Percentiles rank a stretch among this genome's conserved stretches.
These are phyloP conservation scores for Drosophila birchii DNA, from an alignment of 2,888 invertebrate species.

Conservation along the genomic window DNA sequence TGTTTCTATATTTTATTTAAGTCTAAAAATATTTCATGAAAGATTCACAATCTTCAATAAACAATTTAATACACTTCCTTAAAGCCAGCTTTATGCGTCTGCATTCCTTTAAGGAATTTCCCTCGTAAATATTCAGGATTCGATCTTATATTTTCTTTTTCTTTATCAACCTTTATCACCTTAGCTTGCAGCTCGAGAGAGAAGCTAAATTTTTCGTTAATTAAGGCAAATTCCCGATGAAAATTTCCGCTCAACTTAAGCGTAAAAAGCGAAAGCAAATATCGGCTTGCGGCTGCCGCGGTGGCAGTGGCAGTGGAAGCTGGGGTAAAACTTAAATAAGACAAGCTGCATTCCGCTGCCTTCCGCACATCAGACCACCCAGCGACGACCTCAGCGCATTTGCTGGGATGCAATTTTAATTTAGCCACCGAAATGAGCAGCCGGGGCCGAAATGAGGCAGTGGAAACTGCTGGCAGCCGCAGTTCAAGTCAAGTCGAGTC, in stretches of 20 bases:
- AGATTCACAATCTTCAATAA: too few relatives aligned
- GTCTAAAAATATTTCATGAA: too few relatives aligned
- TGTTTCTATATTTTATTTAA: too few relatives aligned
- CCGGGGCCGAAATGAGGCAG: conserved; percentile 34
- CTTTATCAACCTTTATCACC: neutral
- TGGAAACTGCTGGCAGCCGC: conserved; percentile 4
- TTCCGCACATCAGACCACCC: conserved; percentile 22
- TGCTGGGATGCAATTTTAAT: conserved; percentile 75
- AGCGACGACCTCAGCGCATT: conserved; percentile 46
- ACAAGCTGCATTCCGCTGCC: conserved; percentile 20
- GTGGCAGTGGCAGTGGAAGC: conserved; percentile 10
- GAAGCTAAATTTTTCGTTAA: conserved; percentile 32
- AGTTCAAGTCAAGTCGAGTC: conserved; percentile 20
- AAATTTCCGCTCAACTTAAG: conserved; percentile 29
- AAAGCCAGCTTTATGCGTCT: too few relatives aligned
- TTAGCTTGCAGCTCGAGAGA: neutral
- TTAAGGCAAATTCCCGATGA: conserved; percentile 39
- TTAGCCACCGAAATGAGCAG: conserved; percentile 65
- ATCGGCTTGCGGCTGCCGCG: conserved; percentile 35
- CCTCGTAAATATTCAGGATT: neutral
- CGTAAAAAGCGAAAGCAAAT: conserved; percentile 43
- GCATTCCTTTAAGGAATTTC: neutral
- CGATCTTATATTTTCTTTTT: neutral
- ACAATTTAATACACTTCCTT: neutral
- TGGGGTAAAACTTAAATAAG: conserved; percentile 39